phyloP scores from a whole-genome alignment of 2,113 vertebrate species.

The Sardina pilchardus region DNA sequence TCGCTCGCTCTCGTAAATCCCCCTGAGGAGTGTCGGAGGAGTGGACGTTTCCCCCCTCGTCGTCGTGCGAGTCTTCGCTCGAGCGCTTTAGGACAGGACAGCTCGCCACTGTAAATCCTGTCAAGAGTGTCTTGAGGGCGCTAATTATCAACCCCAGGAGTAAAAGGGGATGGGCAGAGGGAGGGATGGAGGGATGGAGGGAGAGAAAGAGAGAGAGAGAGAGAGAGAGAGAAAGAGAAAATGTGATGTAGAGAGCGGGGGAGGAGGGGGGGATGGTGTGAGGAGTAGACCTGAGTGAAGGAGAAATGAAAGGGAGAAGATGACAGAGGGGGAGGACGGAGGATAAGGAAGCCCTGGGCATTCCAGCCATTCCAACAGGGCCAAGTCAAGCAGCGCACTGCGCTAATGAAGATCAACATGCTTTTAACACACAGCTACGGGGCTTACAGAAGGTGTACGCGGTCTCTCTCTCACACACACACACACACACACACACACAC shows the following conservation, averaged over 20 bases:
- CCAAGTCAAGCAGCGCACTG: conserved; percentile 50
- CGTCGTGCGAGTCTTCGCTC: no score
- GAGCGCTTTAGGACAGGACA: no score
- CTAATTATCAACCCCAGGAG: no score
- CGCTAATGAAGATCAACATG: conserved; percentile 54
- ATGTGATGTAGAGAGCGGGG: neutral
- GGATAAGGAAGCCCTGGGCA: conserved; percentile 52
- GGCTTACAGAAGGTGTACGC: neutral
- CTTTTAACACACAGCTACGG: conserved; percentile 33
- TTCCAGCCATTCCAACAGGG: conserved; percentile 53
- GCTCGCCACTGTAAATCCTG: no score
- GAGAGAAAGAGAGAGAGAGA: neutral
- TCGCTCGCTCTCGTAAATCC: neutral
- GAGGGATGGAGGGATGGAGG: conserved; percentile 10
- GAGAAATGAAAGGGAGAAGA: neutral
- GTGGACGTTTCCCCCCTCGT: no score
- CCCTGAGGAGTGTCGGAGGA: no score
- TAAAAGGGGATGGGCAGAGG: no score
- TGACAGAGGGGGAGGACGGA: neutral
- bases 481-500: neutral
- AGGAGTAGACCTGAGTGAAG: no score
- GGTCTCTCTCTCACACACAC: neutral
- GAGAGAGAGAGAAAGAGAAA: neutral
- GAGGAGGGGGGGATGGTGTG: neutral
- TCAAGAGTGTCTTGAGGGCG: no score